Evolutionary conservation across 1,140 invertebrate species (phyloP).

Genomic region (Frieseomelitta varia): DNA sequence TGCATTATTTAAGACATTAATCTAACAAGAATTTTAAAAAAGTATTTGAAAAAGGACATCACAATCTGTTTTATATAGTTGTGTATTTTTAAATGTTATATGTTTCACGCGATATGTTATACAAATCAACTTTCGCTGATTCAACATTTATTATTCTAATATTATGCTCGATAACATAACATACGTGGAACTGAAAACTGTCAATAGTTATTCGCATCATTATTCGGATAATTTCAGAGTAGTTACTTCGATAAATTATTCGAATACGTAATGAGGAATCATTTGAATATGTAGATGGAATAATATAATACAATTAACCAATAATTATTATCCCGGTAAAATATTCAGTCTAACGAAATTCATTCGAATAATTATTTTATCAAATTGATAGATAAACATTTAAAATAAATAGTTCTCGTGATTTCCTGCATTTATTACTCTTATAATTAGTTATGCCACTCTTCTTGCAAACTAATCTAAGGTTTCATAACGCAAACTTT

Average conservation of each 20-base stretch:
- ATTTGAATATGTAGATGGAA: conserved; percentile 8
- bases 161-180: not conserved
- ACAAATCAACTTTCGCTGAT: not conserved
- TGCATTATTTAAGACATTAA: not conserved
- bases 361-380: not conserved
- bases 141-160: not conserved
- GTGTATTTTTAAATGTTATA: not conserved
- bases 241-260: conserved; percentile 4
- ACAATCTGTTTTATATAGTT: not conserved
- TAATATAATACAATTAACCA: conserved; percentile 3
- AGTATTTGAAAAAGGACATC: too few relatives aligned
- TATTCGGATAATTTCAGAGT: conserved; percentile 12
- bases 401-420: not conserved
- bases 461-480: not conserved
- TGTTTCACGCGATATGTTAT: not conserved
- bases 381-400: not conserved
- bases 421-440: too few relatives aligned
- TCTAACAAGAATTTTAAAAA: not conserved
- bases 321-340: not conserved
- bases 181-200: not conserved
- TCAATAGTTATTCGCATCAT: conserved; percentile 1
- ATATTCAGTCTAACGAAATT: not conserved
- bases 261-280: not conserved
- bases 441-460: not conserved
- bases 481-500: not conserved